These are phyloP conservation scores for Lipotes vexillifer DNA, from an alignment of 2,113 vertebrate genomes.

Conservation along the genomic window DNA sequence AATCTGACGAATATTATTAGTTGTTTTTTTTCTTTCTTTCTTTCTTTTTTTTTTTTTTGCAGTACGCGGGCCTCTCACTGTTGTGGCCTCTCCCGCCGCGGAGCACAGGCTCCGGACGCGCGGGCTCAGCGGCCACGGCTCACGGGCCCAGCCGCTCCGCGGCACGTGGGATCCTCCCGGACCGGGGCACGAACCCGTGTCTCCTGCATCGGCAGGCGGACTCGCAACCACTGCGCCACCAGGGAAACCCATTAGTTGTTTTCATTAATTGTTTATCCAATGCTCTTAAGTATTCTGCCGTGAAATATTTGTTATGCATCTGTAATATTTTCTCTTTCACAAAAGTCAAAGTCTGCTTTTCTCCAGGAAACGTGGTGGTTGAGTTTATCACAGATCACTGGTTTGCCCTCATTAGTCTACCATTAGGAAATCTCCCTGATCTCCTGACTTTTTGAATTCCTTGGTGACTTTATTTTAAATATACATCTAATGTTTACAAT, in stretches of 20 bases:
- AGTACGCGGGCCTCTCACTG: too few species aligned
- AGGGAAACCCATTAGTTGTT: background rate
- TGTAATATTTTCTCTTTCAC: background rate
- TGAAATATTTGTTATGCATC: background rate
- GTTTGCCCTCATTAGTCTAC: conserved; percentile 48
- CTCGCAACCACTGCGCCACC: too few species aligned
- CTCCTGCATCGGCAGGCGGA: too few species aligned
- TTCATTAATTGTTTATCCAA: background rate
- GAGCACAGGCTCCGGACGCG: too few species aligned
- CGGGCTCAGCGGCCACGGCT: too few species aligned
- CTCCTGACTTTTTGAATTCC: conserved; percentile 11
- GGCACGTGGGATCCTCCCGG: too few species aligned
- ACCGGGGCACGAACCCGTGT: too few species aligned
- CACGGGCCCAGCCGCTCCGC: too few species aligned
- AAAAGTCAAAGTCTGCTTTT: conserved; percentile 35
- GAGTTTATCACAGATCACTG: conserved; percentile 29
- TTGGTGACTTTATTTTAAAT: conserved; percentile 31
- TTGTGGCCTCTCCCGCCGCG: too few species aligned
- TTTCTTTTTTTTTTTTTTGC: too few species aligned
- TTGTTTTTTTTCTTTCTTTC: too few species aligned
- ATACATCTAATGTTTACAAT: background rate
- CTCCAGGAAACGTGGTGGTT: background rate
- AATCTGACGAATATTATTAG: background rate
- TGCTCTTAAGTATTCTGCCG: background rate
- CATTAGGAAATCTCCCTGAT: background rate